Conservation (phyloP, 2,888 invertebrate genomes). For the Papilio protenor region DNA sequence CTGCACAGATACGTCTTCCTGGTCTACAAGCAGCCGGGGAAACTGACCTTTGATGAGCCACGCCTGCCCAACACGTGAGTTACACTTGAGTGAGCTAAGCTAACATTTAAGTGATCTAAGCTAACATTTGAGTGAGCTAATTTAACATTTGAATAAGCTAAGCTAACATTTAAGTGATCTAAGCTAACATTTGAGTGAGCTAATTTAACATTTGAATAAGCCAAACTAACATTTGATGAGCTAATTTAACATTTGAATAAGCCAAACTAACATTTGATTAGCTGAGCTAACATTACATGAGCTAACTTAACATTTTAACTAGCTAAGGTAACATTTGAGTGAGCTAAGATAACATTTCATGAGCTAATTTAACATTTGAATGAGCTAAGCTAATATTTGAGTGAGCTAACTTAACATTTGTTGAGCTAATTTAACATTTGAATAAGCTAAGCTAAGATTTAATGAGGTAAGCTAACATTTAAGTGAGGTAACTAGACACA, state of each 20-base stretch:
- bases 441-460: no score
- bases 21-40: slow-evolving; percentile 88
- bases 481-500: no score
- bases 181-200: not conserved
- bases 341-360: not conserved
- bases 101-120: not conserved
- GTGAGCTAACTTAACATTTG: not conserved
- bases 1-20: slow-evolving; percentile 92
- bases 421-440: no score
- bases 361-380: not conserved
- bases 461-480: no score
- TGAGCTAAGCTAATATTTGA: not conserved
- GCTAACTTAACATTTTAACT: slow-evolving; percentile 81
- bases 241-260: not conserved
- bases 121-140: not conserved
- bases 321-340: slow-evolving; percentile 60
- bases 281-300: slow-evolving; percentile 78
- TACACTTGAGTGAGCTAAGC: not conserved
- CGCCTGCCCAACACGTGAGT: slow-evolving; percentile 80
- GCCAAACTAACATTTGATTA: not conserved
- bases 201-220: not conserved
- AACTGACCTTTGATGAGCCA: slow-evolving; percentile 83
- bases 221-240: not conserved
- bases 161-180: not conserved
- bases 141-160: not conserved